A percentile compares a stretch with the other conserved stretches of the same genome.
Conservation (phyloP, 1,140 invertebrate genomes). For the Ridgeia piscesae region DNA sequence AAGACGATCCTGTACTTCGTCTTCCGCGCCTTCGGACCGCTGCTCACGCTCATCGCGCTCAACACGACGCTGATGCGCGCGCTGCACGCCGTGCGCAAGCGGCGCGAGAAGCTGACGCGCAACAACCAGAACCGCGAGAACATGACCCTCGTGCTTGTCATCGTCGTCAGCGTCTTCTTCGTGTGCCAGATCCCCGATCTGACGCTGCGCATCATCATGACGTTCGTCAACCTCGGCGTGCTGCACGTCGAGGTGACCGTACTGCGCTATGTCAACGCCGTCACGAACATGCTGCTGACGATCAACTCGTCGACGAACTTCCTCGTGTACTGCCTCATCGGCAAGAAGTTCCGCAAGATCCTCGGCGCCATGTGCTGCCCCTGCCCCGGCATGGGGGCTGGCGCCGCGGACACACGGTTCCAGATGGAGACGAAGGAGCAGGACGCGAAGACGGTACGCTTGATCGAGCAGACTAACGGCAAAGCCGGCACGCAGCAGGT, state of each 20-base stretch:
- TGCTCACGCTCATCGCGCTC: constrained; percentile 24
- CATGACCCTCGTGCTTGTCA: constrained; percentile 31
- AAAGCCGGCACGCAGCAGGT: neutral
- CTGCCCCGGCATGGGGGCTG: neutral
- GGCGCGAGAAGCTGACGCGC: constrained; percentile 14
- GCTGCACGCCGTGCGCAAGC: constrained; percentile 14
- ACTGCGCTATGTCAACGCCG: constrained; percentile 20
- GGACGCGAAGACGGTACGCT: neutral
- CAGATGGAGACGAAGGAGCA: constrained; percentile 1
- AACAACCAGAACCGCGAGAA: constrained; percentile 27
- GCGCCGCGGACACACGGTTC: neutral
- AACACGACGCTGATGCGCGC: constrained; percentile 23
- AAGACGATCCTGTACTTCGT: constrained; percentile 31
- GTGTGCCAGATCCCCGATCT: constrained; percentile 30
- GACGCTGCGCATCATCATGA: constrained; percentile 21
- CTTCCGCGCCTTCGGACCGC: constrained; percentile 28
- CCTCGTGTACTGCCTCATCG: constrained; percentile 30
- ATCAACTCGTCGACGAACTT: constrained; percentile 30
- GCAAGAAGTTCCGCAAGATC: constrained; percentile 30
- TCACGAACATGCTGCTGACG: constrained; percentile 27
- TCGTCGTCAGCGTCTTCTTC: constrained; percentile 31
- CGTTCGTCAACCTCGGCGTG: neutral
- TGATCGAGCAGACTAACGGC: neutral
- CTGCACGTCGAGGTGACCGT: neutral
- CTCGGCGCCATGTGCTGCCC: constrained; percentile 7